These are phyloP conservation scores for Chloropsis cyanopogon DNA, from an alignment of 2,113 vertebrate genomes.

Conservation along the genomic window DNA sequence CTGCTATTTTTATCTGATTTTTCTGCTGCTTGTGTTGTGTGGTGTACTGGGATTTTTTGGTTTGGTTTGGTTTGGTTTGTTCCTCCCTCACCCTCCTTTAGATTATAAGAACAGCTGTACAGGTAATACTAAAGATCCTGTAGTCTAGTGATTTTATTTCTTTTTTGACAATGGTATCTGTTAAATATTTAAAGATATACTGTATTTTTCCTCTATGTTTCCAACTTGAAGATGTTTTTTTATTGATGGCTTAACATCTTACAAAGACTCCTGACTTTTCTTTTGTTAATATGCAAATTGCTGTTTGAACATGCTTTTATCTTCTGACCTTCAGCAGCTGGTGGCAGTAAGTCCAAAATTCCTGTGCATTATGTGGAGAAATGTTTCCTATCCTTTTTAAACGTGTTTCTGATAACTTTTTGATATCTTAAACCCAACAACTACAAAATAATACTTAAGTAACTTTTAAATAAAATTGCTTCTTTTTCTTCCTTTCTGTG, in stretches of 20 bases:
- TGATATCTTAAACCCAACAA: background rate
- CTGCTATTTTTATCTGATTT: background rate
- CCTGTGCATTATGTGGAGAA: background rate
- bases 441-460: background rate
- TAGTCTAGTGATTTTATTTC: background rate
- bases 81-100: accelerated
- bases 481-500: background rate
- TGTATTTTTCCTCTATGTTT: background rate
- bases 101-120: background rate
- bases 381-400: background rate
- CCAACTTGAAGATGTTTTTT: background rate
- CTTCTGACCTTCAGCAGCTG: background rate
- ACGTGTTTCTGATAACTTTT: background rate
- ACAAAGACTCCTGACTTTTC: background rate
- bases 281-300: background rate
- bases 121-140: background rate
- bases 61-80: background rate
- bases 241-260: background rate
- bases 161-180: background rate
- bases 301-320: background rate
- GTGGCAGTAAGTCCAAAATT: background rate
- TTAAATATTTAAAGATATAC: background rate
- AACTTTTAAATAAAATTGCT: background rate
- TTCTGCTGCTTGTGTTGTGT: background rate
- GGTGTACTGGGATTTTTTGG: background rate